A percentile compares a stretch with the other conserved stretches of the same genome.
Conservation (phyloP, 1,140 invertebrate species). For the Cephus cinctus region DNA sequence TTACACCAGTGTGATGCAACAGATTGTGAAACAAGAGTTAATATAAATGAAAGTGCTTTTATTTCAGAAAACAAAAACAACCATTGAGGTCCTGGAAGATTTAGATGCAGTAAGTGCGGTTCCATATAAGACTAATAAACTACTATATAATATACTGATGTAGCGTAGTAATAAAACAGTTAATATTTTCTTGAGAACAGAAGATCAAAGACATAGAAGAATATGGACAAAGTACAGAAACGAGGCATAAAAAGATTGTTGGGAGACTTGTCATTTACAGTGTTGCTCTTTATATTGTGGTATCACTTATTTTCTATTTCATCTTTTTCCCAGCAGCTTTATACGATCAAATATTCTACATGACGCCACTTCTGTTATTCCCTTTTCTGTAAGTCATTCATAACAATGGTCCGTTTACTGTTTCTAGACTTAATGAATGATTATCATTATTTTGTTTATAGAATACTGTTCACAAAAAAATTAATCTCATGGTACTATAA, state of each 20-base stretch:
- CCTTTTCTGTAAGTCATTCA: constrained; percentile 73
- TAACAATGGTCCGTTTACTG: constrained; percentile 10
- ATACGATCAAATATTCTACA: constrained; percentile 69
- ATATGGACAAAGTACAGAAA: constrained; percentile 75
- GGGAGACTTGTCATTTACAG: constrained; percentile 78
- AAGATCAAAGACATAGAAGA: constrained; percentile 80
- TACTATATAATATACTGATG: constrained; percentile 16
- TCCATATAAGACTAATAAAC: constrained; percentile 9
- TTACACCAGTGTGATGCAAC: constrained; percentile 9
- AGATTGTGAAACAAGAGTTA: background rate
- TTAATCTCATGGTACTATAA: constrained; percentile 86
- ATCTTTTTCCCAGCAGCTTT: constrained; percentile 71
- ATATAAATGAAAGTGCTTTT: constrained; percentile 23
- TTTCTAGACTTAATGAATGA: background rate
- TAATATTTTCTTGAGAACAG: constrained; percentile 45
- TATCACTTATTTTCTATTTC: constrained; percentile 75
- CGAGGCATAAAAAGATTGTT: constrained; percentile 76
- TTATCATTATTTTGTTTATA: constrained; percentile 53
- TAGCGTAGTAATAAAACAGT: constrained; percentile 13
- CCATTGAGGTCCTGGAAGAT: constrained; percentile 72
- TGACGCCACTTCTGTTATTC: constrained; percentile 72
- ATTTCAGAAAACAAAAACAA: constrained; percentile 80
- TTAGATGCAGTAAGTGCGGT: constrained; percentile 64
- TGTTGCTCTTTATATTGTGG: constrained; percentile 75
- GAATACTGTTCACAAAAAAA: constrained; percentile 76